Conservation (phyloP, 1,140 invertebrate genomes). For the Halictus rubicundus region DNA sequence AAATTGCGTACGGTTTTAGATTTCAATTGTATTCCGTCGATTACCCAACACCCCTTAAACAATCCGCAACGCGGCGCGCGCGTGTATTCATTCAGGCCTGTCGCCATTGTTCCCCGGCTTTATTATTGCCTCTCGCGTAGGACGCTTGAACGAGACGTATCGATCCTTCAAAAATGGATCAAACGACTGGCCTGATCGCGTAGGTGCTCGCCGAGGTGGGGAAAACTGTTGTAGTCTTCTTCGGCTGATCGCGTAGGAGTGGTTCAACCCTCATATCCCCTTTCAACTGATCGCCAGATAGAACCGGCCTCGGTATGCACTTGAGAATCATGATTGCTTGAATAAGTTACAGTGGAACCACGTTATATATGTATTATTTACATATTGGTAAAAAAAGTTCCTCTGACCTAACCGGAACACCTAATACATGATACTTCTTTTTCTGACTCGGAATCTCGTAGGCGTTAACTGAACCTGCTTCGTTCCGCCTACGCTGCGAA, state of each 20-base stretch:
- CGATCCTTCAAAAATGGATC: conserved; percentile 43
- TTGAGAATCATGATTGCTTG: neutral
- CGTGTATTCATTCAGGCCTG: conserved; percentile 4
- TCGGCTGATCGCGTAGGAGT: neutral
- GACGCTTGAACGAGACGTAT: conserved; percentile 18
- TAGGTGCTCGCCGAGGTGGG: neutral
- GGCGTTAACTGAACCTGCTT: too few species aligned
- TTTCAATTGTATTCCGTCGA: neutral
- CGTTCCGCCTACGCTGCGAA: too few species aligned
- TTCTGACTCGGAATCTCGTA: too few species aligned
- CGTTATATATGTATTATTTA: too few species aligned
- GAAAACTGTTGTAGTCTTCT: neutral
- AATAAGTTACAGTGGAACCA: neutral
- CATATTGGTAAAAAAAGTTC: too few species aligned
- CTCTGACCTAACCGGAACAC: too few species aligned
- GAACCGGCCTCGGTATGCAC: neutral
- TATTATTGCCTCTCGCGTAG: conserved; percentile 29
- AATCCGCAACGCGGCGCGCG: neutral
- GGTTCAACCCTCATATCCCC: neutral
- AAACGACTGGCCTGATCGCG: conserved; percentile 9
- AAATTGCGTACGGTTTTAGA: neutral
- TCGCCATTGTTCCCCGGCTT: neutral
- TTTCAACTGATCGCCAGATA: neutral
- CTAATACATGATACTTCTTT: too few species aligned
- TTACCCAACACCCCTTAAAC: conserved; percentile 25